phyloP scores from a whole-genome alignment of 2,113 vertebrate species.

The Indicator indicator region DNA sequence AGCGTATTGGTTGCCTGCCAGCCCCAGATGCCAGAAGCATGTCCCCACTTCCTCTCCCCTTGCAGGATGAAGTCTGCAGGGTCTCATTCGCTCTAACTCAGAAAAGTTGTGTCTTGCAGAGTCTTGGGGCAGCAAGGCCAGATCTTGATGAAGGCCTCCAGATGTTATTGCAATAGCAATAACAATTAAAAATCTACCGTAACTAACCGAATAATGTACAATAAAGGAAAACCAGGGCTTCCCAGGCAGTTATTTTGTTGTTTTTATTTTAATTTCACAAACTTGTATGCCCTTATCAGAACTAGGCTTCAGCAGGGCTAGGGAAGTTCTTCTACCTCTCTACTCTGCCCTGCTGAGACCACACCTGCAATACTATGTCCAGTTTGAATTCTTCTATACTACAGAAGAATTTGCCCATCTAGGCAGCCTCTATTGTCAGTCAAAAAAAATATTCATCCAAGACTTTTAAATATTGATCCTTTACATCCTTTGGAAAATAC shows the following conservation, averaged over 20 bases:
- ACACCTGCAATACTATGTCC: too few species aligned
- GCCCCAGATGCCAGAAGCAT: conserved; percentile 45
- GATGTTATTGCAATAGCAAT: conserved; percentile 19
- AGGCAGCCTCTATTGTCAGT: neutral
- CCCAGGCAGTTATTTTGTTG: neutral
- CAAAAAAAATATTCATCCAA: neutral
- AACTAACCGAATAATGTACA: neutral
- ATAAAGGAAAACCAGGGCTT: neutral
- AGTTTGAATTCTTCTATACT: too few species aligned
- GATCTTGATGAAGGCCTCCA: neutral
- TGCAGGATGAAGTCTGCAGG: neutral
- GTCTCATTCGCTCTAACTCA: neutral
- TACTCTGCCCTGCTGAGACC: too few species aligned
- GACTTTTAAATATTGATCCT: neutral
- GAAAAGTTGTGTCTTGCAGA: neutral
- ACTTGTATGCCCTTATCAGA: neutral
- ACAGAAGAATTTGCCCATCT: neutral
- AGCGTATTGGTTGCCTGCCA: conserved; percentile 31
- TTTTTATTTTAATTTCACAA: neutral
- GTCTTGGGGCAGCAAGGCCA: neutral
- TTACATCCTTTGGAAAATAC: neutral
- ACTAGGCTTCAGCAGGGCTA: neutral
- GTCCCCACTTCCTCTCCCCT: conserved; percentile 47
- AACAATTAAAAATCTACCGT: neutral
- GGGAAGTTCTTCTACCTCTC: too few species aligned